Percentiles rank a stretch among this genome's conserved stretches.
phyloP scores from a whole-genome alignment of 2,797 vertebrate species.

The Coracias cyanogaster region DNA sequence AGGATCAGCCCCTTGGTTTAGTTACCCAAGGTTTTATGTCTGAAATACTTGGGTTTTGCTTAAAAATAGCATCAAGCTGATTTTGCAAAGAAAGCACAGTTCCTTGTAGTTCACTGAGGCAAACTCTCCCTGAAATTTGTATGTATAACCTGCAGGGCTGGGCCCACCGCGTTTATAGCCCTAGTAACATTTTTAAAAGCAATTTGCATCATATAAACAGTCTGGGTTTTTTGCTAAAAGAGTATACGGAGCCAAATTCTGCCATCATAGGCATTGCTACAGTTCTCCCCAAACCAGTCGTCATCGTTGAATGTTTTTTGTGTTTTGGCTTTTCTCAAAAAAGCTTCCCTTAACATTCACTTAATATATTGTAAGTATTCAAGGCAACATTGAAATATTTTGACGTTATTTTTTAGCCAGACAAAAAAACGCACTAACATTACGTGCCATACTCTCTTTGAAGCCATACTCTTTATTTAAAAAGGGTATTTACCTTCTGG shows the following conservation, averaged over 20 bases:
- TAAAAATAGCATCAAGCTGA: background rate
- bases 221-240: background rate
- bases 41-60: background rate
- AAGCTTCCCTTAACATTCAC: background rate
- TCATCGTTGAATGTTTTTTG: background rate
- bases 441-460: background rate
- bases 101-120: conserved; percentile 14
- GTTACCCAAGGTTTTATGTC: background rate
- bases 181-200: background rate
- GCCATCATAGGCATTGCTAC: background rate
- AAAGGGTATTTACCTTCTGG: background rate
- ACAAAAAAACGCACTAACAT: background rate
- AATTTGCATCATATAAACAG: background rate
- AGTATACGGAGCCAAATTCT: conserved; percentile 56
- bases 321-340: background rate
- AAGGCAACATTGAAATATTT: background rate
- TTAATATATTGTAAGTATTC: background rate
- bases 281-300: background rate
- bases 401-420: background rate
- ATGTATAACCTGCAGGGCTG: background rate
- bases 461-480: background rate
- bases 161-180: background rate
- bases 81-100: background rate
- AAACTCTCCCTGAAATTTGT: background rate
- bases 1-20: background rate